phyloP scores from a whole-genome alignment of 2,797 vertebrate species.

The Odontamblyopus rebecca region DNA sequence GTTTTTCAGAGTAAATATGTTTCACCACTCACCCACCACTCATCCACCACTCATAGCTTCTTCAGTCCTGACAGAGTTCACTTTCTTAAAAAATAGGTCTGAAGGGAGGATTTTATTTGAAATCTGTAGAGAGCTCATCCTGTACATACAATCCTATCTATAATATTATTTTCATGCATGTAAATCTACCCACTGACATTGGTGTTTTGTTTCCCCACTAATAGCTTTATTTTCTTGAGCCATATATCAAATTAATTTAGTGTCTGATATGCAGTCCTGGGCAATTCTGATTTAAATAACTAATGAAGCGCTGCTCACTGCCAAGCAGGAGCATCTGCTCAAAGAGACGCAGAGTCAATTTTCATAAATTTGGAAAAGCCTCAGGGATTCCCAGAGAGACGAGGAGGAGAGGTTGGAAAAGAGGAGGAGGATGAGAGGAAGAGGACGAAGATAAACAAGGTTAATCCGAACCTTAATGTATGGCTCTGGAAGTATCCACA shows the following conservation, averaged over 20 bases:
- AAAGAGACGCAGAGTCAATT: conserved; percentile 67
- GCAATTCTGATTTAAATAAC: conserved; percentile 73
- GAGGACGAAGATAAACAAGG: conserved; percentile 33
- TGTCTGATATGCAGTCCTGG: conserved; percentile 53
- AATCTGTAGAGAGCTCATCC: too few species aligned
- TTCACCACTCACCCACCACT: too few species aligned
- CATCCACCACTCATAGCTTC: too few species aligned
- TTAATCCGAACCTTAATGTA: conserved; percentile 38
- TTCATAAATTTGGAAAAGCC: conserved; percentile 66
- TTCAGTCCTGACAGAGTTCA: too few species aligned
- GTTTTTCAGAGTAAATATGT: too few species aligned
- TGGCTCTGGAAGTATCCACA: conserved; percentile 21
- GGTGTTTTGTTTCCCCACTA: conserved; percentile 56
- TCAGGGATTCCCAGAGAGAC: conserved; percentile 43
- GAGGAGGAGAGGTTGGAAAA: conserved; percentile 18
- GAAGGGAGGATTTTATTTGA: too few species aligned
- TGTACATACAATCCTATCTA: background rate
- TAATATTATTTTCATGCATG: background rate
- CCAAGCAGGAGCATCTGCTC: conserved; percentile 73
- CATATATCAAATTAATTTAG: conserved; percentile 66
- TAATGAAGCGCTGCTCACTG: conserved; percentile 68
- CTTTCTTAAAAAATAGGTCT: too few species aligned
- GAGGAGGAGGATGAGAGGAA: conserved; percentile 10
- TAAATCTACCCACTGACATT: conserved; percentile 30
- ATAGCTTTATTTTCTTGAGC: conserved; percentile 53